Evolutionary conservation across 2,797 vertebrate genomes (phyloP), one percentile per base, ranked within the genome.

Genomic region (Schizothorax lantsangensis): DNA sequence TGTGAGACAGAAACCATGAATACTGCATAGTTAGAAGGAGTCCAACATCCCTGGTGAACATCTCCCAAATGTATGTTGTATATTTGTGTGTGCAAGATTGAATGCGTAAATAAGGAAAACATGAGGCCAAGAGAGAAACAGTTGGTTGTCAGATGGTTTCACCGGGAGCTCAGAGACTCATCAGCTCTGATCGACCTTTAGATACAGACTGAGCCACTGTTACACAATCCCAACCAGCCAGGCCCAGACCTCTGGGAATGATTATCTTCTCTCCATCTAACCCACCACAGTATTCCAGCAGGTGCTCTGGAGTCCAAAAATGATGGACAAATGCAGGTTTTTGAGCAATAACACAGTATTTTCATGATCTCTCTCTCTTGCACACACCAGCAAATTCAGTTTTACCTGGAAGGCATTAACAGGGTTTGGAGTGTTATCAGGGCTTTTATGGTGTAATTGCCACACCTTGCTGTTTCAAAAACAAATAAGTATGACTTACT

Each of bases 71-170:
- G 17, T 26, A 85, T 85, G 33, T 84, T 88, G 90, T 90, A 80
- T 94, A 92, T 91, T 92, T 83, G 90, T 90, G 88, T 62, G 17
- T 36, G 69, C 10, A 64, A 12, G 23, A 89, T 89, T 91, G 84
- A 89, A 89, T 88, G 80, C 89, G 81, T 74, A 89, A 89, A 88
- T 86, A 85, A 80, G 77, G 62, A 83, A 62, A 64, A 74, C 36
- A 77, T 80, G 64, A 81, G 59, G 84, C 84, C 4, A 40, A 83
- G 73, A 62, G 4, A 71, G 23, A 74, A 38, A 83, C 26, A 59
- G 52, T 66, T 33, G 59, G 49, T 21, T 54, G 33, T 72, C 8
- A 30, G 17, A 30, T 30, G 49, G 30, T 77, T 84, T 81, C 17
- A 15, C 38, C 45, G 74, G 36, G 66, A 82, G 11, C 81, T 81